A percentile compares a stretch with the other conserved stretches of the same genome.
Evolutionary conservation across 2,888 invertebrate species (phyloP).

Genomic region (Drosophila nr. perissopoda): DNA sequence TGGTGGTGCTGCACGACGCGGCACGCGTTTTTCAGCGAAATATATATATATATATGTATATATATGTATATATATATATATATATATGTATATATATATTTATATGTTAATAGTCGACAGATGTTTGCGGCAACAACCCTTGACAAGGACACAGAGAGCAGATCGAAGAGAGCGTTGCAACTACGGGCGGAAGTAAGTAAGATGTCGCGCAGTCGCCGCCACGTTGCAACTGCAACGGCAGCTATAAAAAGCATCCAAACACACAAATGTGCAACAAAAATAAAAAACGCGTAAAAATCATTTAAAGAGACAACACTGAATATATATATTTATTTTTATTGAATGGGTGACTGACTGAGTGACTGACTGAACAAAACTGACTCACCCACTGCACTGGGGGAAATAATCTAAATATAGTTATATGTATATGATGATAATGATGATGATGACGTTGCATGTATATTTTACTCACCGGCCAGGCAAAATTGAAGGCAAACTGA

Average conservation of each 20-base stretch:
- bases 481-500: conserved; percentile 95
- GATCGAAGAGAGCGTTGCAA: conserved; percentile 5
- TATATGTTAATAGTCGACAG: conserved; percentile 81
- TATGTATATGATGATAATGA: conserved; percentile 4
- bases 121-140: conserved; percentile 80
- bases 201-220: conserved; percentile 27
- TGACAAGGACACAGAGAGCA: conserved; percentile 65
- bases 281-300: conserved; percentile 42
- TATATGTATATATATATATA: conserved; percentile 5
- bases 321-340: conserved; percentile 31
- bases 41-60: conserved; percentile 11
- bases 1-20: conserved; percentile 50
- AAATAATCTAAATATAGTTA: conserved; percentile 55
- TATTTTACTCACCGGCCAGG: conserved; percentile 96
- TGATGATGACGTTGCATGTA: background rate
- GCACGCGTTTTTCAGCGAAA: conserved; percentile 71
- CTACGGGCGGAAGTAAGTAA: conserved; percentile 62
- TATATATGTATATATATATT: conserved; percentile 10
- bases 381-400: conserved; percentile 9
- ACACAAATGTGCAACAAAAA: conserved; percentile 67
- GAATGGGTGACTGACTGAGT: conserved; percentile 48
- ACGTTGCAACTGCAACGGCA: background rate
- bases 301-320: conserved; percentile 48
- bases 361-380: conserved; percentile 26
- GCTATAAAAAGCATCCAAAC: conserved; percentile 70